Base-by-base conservation (phyloP, 2,797 vertebrate species). In the Artibeus jamaicensis region DNA sequence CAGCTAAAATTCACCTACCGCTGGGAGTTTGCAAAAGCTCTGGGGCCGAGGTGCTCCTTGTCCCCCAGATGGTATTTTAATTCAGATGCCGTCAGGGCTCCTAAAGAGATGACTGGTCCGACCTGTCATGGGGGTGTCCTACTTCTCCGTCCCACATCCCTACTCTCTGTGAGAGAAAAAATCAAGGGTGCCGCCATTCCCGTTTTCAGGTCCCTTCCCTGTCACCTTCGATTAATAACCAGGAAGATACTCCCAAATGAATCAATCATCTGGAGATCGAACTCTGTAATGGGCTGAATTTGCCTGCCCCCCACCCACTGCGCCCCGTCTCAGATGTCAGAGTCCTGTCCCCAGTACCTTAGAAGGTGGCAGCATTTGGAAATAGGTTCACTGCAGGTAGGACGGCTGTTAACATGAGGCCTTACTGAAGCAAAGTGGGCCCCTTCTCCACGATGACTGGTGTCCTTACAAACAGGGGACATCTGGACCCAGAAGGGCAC, bases 181-280 rank as follows among this genome's bases (percentile, higher is more conserved):
- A 62, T 32, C 5, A 22, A 37, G 14, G 22, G 32, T 6, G 34
- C 48, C 2, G 19, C 44, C 57, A 24, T 79, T 39, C 12, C 24
- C 70, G 18, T 29, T 62, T 50, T 37, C 62, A 55, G 11, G 1
- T 14, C 37, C 32, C 37, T 24, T 46, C 29, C n/a, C 26, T 86
- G 6, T 65, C 46, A 50, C 88, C 9, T 85, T 86, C 37, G n/a
- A 73, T 59, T 44, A 59, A 76, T 59, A 59, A 55, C 65, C n/a
- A 77, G 74, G 88, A 94, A 84, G 89, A 84, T 19, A 14, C 18
- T 55, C 55, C 46, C 65, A 42, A 37, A 15, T 24, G 57, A 70
- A 59, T 79, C 70, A 93, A 12, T 32, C 34, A 22, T 50, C n/a
- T 3, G 39, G 19, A 48, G n/a, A 42, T 0, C 53, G 8, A 73